Evolutionary conservation across 1,140 invertebrate genomes (phyloP), one percentile per base, ranked within the genome.

Genomic region (Drosophila chauvacae): DNA sequence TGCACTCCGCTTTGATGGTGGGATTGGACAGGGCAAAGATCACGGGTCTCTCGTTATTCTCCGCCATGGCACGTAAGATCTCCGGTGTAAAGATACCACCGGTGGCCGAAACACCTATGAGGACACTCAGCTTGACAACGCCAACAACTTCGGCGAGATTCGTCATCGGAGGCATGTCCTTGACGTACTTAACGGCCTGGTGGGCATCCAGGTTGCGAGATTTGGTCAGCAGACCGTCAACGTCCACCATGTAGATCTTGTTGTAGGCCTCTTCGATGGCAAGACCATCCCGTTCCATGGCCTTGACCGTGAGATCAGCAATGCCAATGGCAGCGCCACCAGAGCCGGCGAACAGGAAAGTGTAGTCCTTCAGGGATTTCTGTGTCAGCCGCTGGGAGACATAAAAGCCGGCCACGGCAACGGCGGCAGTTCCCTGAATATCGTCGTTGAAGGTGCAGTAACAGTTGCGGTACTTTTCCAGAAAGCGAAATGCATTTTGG

Each of bases 371-470:
- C 33, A 99, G 94, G 69, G 95, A 96, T 58, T 95, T 96, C 28
- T 95, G 94, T 0, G 97, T 98, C n/a, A 98, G 93, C 78, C 96
- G 94, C 47, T 96, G 94, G 3, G 97, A 96, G 2, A 97, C 97
- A 42, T 98, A 92, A 5, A 99, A 93, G 6, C 98, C 98, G 30
- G 97, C 97, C 0, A 98, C 97, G 14, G 97, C 97, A 1, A 99
- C 98, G 33, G 96, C 95, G 0, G 98, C 98, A 0, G 98, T 99
- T 28, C 98, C 98, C 93, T 99, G 98, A 91, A 99, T 99, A 90
- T 99, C 98, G 92, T 99, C 98, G 90, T 99, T 99, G 90, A 99
- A 99, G 9, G 97, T 98, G 88, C 98, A 98, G 86, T 98, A 99
- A 98, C 98, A 26, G 97, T 96, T 93, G 56, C 96, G 94, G 91